phyloP scores from a whole-genome alignment of 2,888 invertebrate species.

The Gerris lacustris region DNA sequence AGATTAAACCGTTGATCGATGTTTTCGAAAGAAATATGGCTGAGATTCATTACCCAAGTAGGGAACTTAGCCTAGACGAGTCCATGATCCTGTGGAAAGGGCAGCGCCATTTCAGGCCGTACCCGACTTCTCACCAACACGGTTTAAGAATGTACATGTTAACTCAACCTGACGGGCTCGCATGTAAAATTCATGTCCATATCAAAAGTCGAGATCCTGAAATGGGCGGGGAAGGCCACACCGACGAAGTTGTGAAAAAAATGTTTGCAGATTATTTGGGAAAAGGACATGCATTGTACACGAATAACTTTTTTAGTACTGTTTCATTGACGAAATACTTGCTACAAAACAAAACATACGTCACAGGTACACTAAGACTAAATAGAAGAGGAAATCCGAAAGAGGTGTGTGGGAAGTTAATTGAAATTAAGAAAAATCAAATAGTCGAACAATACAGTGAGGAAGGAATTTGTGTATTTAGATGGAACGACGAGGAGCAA shows the following conservation, averaged over 20 bases:
- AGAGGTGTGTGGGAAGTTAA: conserved; percentile 13
- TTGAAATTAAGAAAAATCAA: conserved; percentile 17
- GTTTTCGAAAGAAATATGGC: neutral
- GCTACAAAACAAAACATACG: conserved; percentile 29
- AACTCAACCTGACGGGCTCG: conserved; percentile 26
- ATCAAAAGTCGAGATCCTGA: conserved; percentile 26
- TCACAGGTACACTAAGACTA: conserved; percentile 34
- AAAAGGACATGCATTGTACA: conserved; percentile 32
- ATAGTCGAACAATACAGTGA: too few relatives aligned
- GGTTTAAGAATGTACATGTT: conserved; percentile 32
- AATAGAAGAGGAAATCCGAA: conserved; percentile 27
- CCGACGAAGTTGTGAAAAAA: conserved; percentile 31
- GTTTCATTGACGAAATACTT: conserved; percentile 32
- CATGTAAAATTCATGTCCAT: conserved; percentile 32
- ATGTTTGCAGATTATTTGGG: conserved; percentile 33
- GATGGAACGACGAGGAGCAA: too few relatives aligned
- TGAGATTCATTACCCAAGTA: conserved; percentile 21
- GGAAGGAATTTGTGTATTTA: too few relatives aligned
- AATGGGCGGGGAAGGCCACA: conserved; percentile 9
- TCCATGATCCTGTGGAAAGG: conserved; percentile 30
- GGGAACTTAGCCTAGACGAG: conserved; percentile 30
- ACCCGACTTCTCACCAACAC: conserved; percentile 30
- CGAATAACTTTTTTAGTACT: conserved; percentile 34
- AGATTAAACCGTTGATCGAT: neutral
- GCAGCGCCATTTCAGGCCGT: conserved; percentile 30